Base-by-base conservation (phyloP, 1,140 invertebrate species). In the Diachasma alloeum region DNA sequence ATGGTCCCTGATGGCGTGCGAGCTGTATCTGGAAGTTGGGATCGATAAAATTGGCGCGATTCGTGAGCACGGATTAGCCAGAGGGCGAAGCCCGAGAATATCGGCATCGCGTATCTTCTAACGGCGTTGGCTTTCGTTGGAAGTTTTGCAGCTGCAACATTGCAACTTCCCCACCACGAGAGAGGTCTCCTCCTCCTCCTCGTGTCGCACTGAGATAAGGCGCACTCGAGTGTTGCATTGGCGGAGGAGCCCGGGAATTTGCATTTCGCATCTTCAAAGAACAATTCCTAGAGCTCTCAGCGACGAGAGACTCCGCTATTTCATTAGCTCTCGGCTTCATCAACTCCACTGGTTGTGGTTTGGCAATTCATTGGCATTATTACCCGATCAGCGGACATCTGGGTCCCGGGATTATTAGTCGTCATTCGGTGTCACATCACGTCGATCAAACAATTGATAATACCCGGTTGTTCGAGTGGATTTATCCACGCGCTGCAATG, bases 401-500 rank as follows among this genome's bases (percentile, higher is more conserved):
- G 31, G 31, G 31, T 31, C 31, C 31, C 31, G 31, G 31, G 31
- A 31, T 31, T 31, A 82, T 83, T 76, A 70, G n/a, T 63, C 63
- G 53, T 63, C 73, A 78, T 17, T 56, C 68, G 66, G 37, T 39
- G 36, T 68, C 36, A 39, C 31, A 39, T 68, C n/a, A 68, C 15
- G 26, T 68, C 4, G 2, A 68, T 39, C 13, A 68, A 39, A 37
- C 31, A 68, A 68, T 68, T 68, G n/a, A 68, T 13, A 37, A 68
- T 68, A 26, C n/a, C 15, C 36, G 56, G 26, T 68, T 66, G 9
- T 73, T 44, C 66, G 82, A 81, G 83, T 79, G 82, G 78, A 83
- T 81, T 81, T 79, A 78, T 78, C 66, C 44, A 42, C 22, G 56
- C 46, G 74, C 71, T 77, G 36, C 75, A n/a, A 9, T 36, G 39